Evolutionary conservation across 2,797 vertebrate genomes (phyloP).

Genomic region (Enteromius anoplus): DNA sequence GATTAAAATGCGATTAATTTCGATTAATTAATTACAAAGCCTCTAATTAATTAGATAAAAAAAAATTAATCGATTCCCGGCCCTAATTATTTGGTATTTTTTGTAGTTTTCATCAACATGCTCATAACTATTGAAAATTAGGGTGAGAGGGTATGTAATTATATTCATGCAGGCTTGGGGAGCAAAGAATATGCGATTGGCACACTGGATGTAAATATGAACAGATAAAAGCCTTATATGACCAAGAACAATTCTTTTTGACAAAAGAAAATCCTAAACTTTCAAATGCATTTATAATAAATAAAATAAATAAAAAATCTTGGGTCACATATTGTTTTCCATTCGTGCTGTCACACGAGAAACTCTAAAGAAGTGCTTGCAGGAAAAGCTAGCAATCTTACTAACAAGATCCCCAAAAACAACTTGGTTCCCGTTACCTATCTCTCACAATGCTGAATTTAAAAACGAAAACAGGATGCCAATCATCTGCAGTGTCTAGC

Average conservation of each 20-base stretch:
- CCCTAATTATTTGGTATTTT: background rate
- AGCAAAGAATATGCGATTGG: background rate
- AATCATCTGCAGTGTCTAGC: slow-evolving; percentile 16
- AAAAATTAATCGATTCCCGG: too few species aligned
- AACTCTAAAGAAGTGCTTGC: slow-evolving; percentile 6
- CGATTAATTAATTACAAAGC: too few species aligned
- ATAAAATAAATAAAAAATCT: background rate
- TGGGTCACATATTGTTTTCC: background rate
- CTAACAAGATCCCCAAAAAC: slow-evolving; percentile 48
- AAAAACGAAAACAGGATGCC: slow-evolving; percentile 20
- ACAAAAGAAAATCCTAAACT: background rate
- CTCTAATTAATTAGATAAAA: too few species aligned
- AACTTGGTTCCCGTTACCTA: slow-evolving; percentile 9
- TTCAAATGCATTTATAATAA: background rate
- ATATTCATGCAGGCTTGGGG: background rate
- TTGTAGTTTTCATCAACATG: slow-evolving; percentile 6
- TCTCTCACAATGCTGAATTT: slow-evolving; percentile 6
- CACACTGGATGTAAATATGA: background rate
- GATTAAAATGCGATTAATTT: too few species aligned
- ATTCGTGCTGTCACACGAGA: slow-evolving; percentile 20
- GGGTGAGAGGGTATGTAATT: slow-evolving; percentile 24
- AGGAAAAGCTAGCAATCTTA: slow-evolving; percentile 28
- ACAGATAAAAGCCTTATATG: background rate
- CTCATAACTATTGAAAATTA: background rate
- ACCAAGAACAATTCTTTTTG: background rate